phyloP scores from a whole-genome alignment of 1,140 invertebrate genomes.

The Trachymyrmex cornetzi region DNA sequence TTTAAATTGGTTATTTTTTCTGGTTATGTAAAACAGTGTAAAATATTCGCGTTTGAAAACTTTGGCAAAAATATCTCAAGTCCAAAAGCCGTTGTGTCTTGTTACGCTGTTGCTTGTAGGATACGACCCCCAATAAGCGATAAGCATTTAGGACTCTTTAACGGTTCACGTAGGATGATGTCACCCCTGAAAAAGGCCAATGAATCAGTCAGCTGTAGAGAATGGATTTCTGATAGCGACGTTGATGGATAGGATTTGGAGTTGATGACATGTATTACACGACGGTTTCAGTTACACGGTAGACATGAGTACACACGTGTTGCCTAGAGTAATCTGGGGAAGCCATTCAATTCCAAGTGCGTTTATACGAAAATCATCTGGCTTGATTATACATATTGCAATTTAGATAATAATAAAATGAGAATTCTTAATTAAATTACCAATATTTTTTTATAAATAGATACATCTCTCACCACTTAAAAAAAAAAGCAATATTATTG shows the following conservation, averaged over 20 bases:
- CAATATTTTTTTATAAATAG: neutral
- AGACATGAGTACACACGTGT: slow-evolving; percentile 24
- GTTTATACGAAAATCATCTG: neutral
- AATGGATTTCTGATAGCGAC: slow-evolving; percentile 69
- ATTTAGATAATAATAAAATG: neutral
- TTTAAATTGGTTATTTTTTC: neutral
- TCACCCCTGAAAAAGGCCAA: slow-evolving; percentile 13
- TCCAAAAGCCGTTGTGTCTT: neutral
- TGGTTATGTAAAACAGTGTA: neutral
- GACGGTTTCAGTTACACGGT: slow-evolving; percentile 45
- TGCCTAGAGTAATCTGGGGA: slow-evolving; percentile 23
- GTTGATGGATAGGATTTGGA: slow-evolving; percentile 68
- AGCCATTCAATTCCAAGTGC: slow-evolving; percentile 15
- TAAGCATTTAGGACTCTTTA: slow-evolving; percentile 68
- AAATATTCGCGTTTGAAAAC: neutral
- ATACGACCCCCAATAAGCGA: neutral
- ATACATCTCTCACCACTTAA: neutral
- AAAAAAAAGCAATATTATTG: neutral
- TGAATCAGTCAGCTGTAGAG: slow-evolving; percentile 37
- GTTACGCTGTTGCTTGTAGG: neutral
- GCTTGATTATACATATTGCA: neutral
- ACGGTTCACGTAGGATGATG: slow-evolving; percentile 28
- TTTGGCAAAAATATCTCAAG: neutral
- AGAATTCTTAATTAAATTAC: slow-evolving; percentile 26
- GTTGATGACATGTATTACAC: slow-evolving; percentile 57